Conservation (phyloP, 2,113 vertebrate species). For the Calypte anna region DNA sequence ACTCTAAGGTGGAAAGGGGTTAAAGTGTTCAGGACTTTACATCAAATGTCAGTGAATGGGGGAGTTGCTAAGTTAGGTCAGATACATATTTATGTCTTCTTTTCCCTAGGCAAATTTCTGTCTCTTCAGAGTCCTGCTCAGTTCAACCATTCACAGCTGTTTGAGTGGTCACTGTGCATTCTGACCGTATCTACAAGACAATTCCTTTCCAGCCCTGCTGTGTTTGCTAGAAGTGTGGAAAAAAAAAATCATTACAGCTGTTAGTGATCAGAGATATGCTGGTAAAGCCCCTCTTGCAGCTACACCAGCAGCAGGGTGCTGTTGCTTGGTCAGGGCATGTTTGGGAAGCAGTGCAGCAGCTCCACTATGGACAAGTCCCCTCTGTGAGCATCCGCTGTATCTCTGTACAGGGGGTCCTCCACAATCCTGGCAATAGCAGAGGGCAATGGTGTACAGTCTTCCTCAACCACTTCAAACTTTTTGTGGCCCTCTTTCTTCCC, state of each 20-base stretch:
- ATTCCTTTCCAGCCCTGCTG: not conserved
- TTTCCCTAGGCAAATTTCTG: not conserved
- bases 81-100: not conserved
- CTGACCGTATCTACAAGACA: not conserved
- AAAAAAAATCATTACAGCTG: not conserved
- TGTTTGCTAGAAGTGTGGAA: fast-evolving
- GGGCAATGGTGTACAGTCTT: not conserved
- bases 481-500: fast-evolving
- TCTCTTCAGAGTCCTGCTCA: not conserved
- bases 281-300: not conserved
- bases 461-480: not conserved
- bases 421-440: not conserved
- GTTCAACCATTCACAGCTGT: not conserved
- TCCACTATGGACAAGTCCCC: fast-evolving
- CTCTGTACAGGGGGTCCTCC: not conserved
- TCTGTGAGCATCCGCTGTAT: not conserved
- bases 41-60: not conserved
- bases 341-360: not conserved
- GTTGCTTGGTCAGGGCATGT: not conserved
- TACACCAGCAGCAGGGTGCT: not conserved
- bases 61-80: not conserved
- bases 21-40: not conserved
- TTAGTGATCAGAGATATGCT: not conserved
- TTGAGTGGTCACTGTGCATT: not conserved
- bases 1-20: not conserved